Base-by-base conservation (phyloP, 2,797 vertebrate species). In the Cetoscarus ocellatus region DNA sequence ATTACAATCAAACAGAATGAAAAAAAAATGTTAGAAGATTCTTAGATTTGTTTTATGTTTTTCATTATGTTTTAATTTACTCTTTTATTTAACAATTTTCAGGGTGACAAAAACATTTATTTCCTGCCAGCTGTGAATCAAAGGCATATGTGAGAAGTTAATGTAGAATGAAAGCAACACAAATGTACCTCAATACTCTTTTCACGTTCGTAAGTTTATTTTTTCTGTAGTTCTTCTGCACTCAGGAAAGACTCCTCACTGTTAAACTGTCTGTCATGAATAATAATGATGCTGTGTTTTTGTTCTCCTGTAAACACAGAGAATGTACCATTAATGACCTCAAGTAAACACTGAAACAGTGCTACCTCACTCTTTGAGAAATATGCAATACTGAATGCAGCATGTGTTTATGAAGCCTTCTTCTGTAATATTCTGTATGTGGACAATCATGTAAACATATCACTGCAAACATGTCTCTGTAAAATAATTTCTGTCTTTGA, bases 171-270 rank as follows among this genome's bases (percentile, higher is more conserved):
- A 44, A 71, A 70, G 76, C 74, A 40, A 85, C 75, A 70, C 73
- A 90, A 73, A 81, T 77, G 87, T 86, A 93, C 91, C 91, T 94
- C 92, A 88, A 68, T 67, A 73, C 55, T 80, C 84, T 93, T 92
- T 80, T 84, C 86, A 79, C 78, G 79, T 85, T 80, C 75, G 87
- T 86, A 90, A 87, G 90, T 89, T 85, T 90, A 82, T 39, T 39
- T 39, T 39, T 39, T 91, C 83, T 79, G 86, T 85, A 90, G 87
- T 76, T 90, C 71, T 52, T 77, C 72, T 85, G 77, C 79, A 83
- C 86, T 84, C 78, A 91, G 83, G 76, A 70, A 80, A 55, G 73
- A 82, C 80, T 77, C 54, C 62, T 83, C 61, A 72, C 59, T 73
- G 73, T 82, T 79, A 55, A 47, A 47, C 57, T 83, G 38, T 75